phyloP scores from a whole-genome alignment of 2,113 vertebrate genomes.

The Gila orcuttii region DNA sequence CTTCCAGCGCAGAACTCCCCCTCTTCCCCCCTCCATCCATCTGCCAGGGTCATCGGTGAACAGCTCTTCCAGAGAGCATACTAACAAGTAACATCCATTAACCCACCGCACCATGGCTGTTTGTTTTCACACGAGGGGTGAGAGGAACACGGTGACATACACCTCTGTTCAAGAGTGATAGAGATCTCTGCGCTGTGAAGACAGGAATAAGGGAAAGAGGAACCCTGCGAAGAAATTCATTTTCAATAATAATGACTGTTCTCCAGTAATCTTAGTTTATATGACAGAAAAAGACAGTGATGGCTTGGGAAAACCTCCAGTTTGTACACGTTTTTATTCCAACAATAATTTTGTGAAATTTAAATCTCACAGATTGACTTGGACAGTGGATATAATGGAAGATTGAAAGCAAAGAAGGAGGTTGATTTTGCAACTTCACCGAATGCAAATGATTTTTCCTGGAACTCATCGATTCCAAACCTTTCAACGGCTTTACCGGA shows the following conservation, averaged over 20 bases:
- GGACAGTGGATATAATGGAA: slow-evolving; percentile 11
- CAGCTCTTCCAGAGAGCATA: slow-evolving; percentile 36
- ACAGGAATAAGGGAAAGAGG: neutral
- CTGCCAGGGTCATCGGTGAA: slow-evolving; percentile 67
- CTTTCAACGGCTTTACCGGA: slow-evolving; percentile 18
- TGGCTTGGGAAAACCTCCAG: neutral
- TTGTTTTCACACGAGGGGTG: slow-evolving; percentile 1
- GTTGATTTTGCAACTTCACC: slow-evolving; percentile 27
- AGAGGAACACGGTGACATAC: neutral
- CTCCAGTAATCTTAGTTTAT: neutral
- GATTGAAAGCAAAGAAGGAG: neutral
- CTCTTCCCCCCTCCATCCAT: slow-evolving; percentile 62
- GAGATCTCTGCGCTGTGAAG: neutral
- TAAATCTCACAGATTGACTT: slow-evolving; percentile 1
- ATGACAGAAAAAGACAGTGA: neutral
- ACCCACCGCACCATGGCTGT: neutral
- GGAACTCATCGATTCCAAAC: slow-evolving; percentile 48
- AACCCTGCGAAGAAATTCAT: no score
- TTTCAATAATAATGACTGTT: no score
- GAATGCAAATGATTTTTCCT: slow-evolving; percentile 30
- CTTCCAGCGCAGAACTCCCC: slow-evolving; percentile 54
- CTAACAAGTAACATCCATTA: neutral
- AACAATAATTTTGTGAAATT: neutral
- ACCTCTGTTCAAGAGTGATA: slow-evolving; percentile 1
- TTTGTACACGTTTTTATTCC: slow-evolving; percentile 14